Evolutionary conservation across 1,140 invertebrate genomes (phyloP), one percentile per base, ranked within the genome.

Genomic region (Atta texana): DNA sequence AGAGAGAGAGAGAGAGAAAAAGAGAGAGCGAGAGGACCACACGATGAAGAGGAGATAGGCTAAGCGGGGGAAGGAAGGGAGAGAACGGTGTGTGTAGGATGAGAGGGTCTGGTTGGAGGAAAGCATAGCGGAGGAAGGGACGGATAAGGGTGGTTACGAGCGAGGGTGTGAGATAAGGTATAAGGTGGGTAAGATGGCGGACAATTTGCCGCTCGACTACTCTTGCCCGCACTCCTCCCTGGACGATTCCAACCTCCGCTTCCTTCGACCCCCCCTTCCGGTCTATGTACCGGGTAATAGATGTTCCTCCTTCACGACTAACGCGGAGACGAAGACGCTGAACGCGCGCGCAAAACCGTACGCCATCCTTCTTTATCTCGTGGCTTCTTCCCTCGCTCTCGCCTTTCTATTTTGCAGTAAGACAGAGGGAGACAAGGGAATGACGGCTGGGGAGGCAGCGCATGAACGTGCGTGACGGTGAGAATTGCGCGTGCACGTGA

Each of bases 131-230:
- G 74, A 82, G 66, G 72, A 85, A 82, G 90, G 88, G 85, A 80
- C 51, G 80, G 89, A 71, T 90, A 91, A 91, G 90, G 90, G 90
- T 86, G 86, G 89, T 87, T 86, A 90, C 86, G 86, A 44, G 81
- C 76, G 88, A 89, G 89, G 88, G 92, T 91, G 92, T 91, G 91
- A 93, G 92, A 91, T 94, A 94, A 94, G 93, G 94, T 93, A 95
- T 94, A 94, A 95, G 94, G 94, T 95, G 93, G 94, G 92, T 95
- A 95, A 95, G 94, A 95, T 95, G 95, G 95, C 95, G 94, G 94
- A 95, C 95, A 95, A 95, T 95, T 95, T 95, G 94, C 95, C 94
- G 94, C 94, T 95, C 94, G 94, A 95, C 95, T 95, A 95, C 95
- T 93, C 93, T 94, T 94, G 91, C 93, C 92, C 94, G 93, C 93